Evolutionary conservation across 1,140 invertebrate genomes (phyloP).

Genomic region (Diabrotica undecimpunctata): DNA sequence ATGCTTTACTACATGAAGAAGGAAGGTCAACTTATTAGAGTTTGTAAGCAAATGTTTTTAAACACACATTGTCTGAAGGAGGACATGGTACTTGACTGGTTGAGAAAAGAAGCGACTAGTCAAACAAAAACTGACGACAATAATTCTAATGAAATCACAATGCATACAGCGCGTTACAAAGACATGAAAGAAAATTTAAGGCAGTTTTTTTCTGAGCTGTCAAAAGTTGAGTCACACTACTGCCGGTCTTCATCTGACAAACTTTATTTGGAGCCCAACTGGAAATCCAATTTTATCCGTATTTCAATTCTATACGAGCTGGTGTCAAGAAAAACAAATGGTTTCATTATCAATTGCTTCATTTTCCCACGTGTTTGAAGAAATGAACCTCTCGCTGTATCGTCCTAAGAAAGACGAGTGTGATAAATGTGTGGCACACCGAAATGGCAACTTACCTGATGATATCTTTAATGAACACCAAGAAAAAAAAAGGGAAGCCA

Average conservation of each 20-base stretch:
- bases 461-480: constrained; percentile 14
- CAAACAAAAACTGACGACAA: background rate
- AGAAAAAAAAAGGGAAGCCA: constrained; percentile 13
- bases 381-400: constrained; percentile 5
- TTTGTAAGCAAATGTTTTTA: too few relatives aligned
- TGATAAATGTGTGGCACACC: constrained; percentile 8
- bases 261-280: too few relatives aligned
- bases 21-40: too few relatives aligned
- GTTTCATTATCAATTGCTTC: constrained; percentile 1
- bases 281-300: too few relatives aligned
- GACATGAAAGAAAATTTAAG: background rate
- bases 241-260: too few relatives aligned
- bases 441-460: background rate
- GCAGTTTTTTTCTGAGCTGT: background rate
- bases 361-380: constrained; percentile 12
- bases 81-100: too few relatives aligned
- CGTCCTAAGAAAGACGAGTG: constrained; percentile 17
- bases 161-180: too few relatives aligned
- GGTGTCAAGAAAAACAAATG: background rate
- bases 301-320: background rate
- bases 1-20: too few relatives aligned
- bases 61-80: too few relatives aligned
- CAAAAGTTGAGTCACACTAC: too few relatives aligned
- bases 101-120: too few relatives aligned
- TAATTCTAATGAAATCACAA: background rate